A percentile compares a stretch with the other conserved stretches of the same genome.
phyloP scores from a whole-genome alignment of 2,113 vertebrate species.

The Glaucomys volans region DNA sequence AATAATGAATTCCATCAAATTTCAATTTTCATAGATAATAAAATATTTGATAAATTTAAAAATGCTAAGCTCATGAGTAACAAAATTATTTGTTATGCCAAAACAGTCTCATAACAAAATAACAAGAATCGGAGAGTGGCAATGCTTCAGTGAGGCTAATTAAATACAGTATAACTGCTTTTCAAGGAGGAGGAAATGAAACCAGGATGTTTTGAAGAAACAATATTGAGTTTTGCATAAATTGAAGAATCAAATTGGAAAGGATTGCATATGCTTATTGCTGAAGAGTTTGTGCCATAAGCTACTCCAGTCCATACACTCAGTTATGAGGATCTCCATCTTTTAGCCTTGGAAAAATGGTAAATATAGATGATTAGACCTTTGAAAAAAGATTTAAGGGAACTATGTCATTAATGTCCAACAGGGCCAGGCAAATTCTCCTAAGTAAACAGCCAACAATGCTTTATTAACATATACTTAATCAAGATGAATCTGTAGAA shows the following conservation, averaged over 20 bases:
- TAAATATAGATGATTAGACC: background rate
- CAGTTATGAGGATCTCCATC: background rate
- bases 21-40: constrained; percentile 18
- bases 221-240: constrained; percentile 31
- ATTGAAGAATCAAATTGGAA: constrained; percentile 46
- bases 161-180: constrained; percentile 50
- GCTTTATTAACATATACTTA: background rate
- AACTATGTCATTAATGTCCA: background rate
- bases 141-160: background rate
- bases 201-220: constrained; percentile 3
- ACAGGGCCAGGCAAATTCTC: background rate
- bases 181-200: constrained; percentile 47
- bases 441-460: background rate
- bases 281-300: background rate
- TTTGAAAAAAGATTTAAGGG: background rate
- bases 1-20: constrained; percentile 10
- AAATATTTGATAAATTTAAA: constrained; percentile 38
- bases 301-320: fast-evolving
- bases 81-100: background rate
- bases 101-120: background rate
- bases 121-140: background rate
- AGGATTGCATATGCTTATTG: background rate
- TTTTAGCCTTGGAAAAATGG: background rate
- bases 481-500: background rate
- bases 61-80: constrained; percentile 43